These are phyloP conservation scores for Diabrotica virgifera DNA, from an alignment of 1,140 invertebrate genomes.

Conservation along the genomic window DNA sequence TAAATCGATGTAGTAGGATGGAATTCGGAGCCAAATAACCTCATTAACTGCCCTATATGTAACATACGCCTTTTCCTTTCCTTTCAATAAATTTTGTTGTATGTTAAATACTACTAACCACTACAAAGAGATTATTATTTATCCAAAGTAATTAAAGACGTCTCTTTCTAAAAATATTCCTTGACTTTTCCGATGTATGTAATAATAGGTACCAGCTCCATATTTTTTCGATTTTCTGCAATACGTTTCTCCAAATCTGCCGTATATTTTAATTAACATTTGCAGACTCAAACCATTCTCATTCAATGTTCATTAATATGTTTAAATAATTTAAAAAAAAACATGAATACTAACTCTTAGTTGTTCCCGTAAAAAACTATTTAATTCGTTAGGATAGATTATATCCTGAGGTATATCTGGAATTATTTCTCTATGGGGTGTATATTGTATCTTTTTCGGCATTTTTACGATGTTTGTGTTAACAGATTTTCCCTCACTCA, in stretches of 20 bases:
- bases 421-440: background rate
- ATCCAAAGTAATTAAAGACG: too few species aligned
- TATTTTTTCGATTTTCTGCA: background rate
- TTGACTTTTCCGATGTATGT: too few species aligned
- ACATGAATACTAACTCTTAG: slow-evolving; percentile 38
- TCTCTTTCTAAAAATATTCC: too few species aligned
- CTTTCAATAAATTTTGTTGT: too few species aligned
- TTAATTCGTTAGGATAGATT: slow-evolving; percentile 37
- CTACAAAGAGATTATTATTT: too few species aligned
- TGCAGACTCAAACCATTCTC: background rate
- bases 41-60: too few species aligned
- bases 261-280: background rate
- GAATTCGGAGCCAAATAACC: too few species aligned
- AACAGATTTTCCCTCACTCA: background rate
- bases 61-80: too few species aligned
- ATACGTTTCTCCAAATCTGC: slow-evolving; percentile 10
- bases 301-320: background rate
- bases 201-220: background rate
- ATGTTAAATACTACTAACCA: too few species aligned
- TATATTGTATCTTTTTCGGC: slow-evolving; percentile 8
- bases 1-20: too few species aligned
- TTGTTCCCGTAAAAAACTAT: slow-evolving; percentile 42
- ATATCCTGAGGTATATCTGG: slow-evolving; percentile 18
- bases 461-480: slow-evolving; percentile 9
- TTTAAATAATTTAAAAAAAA: background rate